These are phyloP conservation scores for Nothocercus julius DNA, from an alignment of 2,113 vertebrate species.

Conservation along the genomic window DNA sequence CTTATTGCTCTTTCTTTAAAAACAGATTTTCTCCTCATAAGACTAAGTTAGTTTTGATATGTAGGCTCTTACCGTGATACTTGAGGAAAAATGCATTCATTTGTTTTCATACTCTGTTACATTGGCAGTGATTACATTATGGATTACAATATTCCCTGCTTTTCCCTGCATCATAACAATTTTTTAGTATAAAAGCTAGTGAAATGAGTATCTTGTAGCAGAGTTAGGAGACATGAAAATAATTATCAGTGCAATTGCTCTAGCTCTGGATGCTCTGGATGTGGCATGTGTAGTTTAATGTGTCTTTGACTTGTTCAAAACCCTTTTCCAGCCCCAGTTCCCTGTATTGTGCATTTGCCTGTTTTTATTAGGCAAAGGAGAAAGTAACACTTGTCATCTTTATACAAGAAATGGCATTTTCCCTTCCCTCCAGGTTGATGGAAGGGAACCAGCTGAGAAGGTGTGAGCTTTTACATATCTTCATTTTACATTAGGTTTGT, in stretches of 20 bases:
- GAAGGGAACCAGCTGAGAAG: not conserved
- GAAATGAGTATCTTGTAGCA: slow-evolving; percentile 11
- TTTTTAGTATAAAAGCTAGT: slow-evolving; percentile 23
- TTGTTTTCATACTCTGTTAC: slow-evolving; percentile 25
- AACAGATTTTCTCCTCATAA: not conserved
- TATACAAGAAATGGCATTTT: not conserved
- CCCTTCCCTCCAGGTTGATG: not conserved
- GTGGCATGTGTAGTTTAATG: not conserved
- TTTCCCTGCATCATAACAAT: not conserved
- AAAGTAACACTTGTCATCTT: not conserved
- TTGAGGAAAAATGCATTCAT: slow-evolving; percentile 20
- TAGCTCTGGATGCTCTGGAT: not conserved
- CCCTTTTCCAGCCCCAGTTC: not conserved
- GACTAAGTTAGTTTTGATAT: not conserved
- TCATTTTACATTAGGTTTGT: not conserved
- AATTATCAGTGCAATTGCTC: not conserved
- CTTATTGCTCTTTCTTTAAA: not conserved
- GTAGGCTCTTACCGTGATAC: not conserved
- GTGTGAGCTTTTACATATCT: not conserved
- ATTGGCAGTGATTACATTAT: not conserved
- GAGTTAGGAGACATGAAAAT: slow-evolving; percentile 31
- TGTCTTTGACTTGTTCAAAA: not conserved
- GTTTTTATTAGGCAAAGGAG: not conserved
- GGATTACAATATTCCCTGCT: slow-evolving; percentile 8
- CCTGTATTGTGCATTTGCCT: not conserved